Conservation (phyloP, 2,797 vertebrate genomes). For the Mormyrus hasselquistii region DNA sequence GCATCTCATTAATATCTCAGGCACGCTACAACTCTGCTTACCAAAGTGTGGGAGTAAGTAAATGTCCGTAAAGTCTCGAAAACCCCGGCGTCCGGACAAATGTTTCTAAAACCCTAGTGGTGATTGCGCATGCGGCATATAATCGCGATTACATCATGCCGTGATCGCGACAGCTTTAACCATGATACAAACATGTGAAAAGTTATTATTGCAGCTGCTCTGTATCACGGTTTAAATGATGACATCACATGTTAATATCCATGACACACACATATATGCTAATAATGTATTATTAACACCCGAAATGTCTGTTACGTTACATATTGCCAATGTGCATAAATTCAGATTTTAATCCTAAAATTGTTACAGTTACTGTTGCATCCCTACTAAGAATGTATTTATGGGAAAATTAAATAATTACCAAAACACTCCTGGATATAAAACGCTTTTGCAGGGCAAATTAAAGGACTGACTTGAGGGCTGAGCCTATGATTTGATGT, state of each 20-base stretch:
- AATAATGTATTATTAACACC: not conserved
- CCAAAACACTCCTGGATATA: not conserved
- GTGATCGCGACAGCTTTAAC: not conserved
- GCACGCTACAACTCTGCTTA: not conserved
- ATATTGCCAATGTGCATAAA: not conserved
- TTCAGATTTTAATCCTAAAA: not conserved
- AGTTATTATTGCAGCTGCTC: not conserved
- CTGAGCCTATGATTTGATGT: not conserved
- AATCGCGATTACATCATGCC: not conserved
- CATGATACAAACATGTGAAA: not conserved
- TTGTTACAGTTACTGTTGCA: not conserved
- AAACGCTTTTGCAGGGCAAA: not conserved
- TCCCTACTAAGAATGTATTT: not conserved
- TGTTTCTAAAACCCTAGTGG: not conserved
- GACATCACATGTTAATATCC: not conserved
- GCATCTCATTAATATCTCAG: not conserved
- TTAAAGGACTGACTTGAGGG: not conserved
- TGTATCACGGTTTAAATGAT: not conserved
- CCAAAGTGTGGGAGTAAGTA: not conserved
- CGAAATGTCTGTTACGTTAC: not conserved
- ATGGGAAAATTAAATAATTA: not conserved
- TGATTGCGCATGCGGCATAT: not conserved
- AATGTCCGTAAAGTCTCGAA: not conserved
- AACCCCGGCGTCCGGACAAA: not conserved
- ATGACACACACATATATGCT: not conserved